Evolutionary conservation across 1,140 invertebrate genomes (phyloP), one percentile per base, ranked within the genome.

Genomic region (Pachyrhynchus sulphureomaculatus): DNA sequence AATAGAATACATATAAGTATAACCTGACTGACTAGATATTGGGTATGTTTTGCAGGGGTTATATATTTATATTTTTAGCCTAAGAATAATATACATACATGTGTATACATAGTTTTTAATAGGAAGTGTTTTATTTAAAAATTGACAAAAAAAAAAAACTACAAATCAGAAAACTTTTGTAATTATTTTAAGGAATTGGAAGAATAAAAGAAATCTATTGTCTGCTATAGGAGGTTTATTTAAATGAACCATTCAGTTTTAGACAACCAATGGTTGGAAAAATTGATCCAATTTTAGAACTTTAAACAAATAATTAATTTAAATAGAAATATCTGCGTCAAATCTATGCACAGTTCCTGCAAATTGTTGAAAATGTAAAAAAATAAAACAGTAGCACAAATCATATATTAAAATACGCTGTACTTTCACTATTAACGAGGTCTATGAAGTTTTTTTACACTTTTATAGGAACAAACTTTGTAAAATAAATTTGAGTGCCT

Each of bases 301-400:
- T 39, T 18, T 18, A 44, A 21, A 12, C n/a, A 61, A 44, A 61
- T 62, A 62, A 62, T 62, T 55, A 62, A 62, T 62, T 62, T 62
- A 62, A 62, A 62, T 62, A 15, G 42, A 62, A 62, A 62, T 62
- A 62, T 62, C 59, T 55, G 59, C 37, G 33, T 34, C 17, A 49
- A 45, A 47, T 61, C n/a, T 53, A 58, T 37, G 45, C 26, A 37
- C 39, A 62, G 34, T 36, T 20, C 36, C 34, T 47, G 47, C 26
- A 9, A 24, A 33, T 13, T 26, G 21, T 36, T 33, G 18, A 15
- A 52, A 60, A 53, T 10, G 32, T 53, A 52, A 51, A 60, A 60
- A 60, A 60, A 55, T 51, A 39, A 60, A 56, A 47, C 29, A 36
- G 42, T 36, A 62, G 41, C 42, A 45, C 33, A 62, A 54, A 62